Evolutionary conservation across 2,797 vertebrate genomes (phyloP).

Genomic region (Enteromius thamalakanensis): DNA sequence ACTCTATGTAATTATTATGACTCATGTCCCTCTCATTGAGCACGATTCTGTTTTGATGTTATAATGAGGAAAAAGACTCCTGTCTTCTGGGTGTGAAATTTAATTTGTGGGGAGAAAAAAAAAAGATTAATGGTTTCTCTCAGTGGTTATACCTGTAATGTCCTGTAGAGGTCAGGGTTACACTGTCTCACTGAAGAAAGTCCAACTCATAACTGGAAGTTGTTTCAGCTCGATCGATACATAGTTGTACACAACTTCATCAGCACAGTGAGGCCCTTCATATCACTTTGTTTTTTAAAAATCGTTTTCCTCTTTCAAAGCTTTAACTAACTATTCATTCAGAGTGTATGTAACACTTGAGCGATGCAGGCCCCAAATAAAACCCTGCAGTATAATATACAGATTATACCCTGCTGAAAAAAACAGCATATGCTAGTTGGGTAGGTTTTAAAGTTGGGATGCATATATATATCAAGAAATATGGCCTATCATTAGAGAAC

Average conservation of each 20-base stretch:
- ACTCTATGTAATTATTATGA: not conserved
- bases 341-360: not conserved
- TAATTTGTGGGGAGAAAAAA: not conserved
- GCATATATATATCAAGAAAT: too few species aligned
- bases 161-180: slow-evolving; percentile 12
- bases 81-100: not conserved
- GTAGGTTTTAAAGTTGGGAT: too few species aligned
- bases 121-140: not conserved
- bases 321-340: not conserved
- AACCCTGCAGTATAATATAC: not conserved
- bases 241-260: not conserved
- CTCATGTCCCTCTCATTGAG: not conserved
- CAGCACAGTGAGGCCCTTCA: not conserved
- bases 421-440: too few species aligned
- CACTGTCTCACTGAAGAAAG: not conserved
- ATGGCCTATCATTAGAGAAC: not conserved
- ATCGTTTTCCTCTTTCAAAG: not conserved
- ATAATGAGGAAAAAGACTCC: not conserved
- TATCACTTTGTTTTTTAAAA: not conserved
- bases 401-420: not conserved
- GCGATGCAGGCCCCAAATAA: not conserved
- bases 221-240: not conserved
- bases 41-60: not conserved
- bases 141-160: not conserved
- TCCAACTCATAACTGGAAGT: not conserved